phyloP scores from a whole-genome alignment of 1,140 invertebrate genomes.

The Magallana gigas region DNA sequence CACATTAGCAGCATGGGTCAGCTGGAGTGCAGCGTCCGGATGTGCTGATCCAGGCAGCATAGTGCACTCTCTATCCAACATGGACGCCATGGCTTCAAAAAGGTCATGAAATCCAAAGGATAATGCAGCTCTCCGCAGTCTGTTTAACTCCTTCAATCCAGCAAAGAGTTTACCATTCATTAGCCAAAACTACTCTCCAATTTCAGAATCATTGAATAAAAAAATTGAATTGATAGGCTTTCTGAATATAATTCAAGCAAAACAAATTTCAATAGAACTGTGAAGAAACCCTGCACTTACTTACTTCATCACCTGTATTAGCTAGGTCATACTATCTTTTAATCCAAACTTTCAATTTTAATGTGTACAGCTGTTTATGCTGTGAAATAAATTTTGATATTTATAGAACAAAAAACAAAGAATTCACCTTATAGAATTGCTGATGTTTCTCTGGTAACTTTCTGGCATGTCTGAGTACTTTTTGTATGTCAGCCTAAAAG shows the following conservation, averaged over 20 bases:
- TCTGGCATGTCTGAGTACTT: constrained; percentile 94
- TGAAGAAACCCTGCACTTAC: too few relatives aligned
- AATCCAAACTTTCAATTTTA: too few relatives aligned
- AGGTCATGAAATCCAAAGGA: constrained; percentile 89
- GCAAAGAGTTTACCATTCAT: background rate
- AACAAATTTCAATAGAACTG: background rate
- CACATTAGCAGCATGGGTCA: constrained; percentile 91
- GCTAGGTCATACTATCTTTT: too few relatives aligned
- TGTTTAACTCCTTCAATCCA: constrained; percentile 89
- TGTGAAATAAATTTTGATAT: too few relatives aligned
- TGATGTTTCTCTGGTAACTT: constrained; percentile 97
- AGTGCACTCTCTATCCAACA: constrained; percentile 94
- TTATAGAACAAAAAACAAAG: too few relatives aligned
- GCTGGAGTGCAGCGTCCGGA: constrained; percentile 92
- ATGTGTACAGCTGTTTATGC: too few relatives aligned
- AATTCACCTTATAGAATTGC: constrained; percentile 93
- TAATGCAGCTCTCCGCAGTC: constrained; percentile 91
- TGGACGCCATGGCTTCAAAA: constrained; percentile 81
- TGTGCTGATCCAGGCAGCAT: constrained; percentile 88
- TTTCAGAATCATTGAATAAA: too few relatives aligned
- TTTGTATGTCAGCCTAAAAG: constrained; percentile 92
- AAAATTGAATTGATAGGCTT: background rate
- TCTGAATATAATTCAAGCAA: background rate
- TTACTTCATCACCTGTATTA: too few relatives aligned
- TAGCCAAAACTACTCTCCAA: too few relatives aligned